Conservation (phyloP, 1,140 invertebrate genomes). For the Heliconius eleuchia region DNA sequence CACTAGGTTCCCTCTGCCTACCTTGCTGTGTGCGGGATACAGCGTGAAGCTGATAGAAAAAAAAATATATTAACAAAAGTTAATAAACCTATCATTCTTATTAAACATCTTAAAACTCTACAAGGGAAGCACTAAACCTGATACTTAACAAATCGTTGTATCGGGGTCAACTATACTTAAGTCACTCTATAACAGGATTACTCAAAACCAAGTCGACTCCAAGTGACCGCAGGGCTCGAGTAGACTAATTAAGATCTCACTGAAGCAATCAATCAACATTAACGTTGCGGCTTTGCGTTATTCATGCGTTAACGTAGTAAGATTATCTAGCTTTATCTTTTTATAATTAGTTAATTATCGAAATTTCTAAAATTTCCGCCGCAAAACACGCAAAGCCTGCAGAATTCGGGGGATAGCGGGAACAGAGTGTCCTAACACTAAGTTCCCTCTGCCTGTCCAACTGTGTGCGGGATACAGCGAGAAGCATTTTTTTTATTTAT, state of each 20-base stretch:
- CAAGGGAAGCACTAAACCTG: not conserved
- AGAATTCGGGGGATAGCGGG: no score
- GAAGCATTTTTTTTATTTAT: not conserved
- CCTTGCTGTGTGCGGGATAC: no score
- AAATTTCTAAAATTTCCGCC: not conserved
- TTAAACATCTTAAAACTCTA: not conserved
- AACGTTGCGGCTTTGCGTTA: constrained; percentile 13
- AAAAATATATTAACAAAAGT: no score
- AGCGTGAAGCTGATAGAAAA: not conserved
- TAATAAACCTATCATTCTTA: not conserved
- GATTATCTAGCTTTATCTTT: not conserved
- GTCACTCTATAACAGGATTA: not conserved
- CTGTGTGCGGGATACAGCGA: no score
- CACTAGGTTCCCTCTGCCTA: no score
- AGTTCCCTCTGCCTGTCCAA: not conserved
- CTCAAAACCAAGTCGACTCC: constrained; percentile 1
- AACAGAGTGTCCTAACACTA: no score
- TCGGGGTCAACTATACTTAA: constrained; percentile 11
- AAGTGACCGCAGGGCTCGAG: constrained; percentile 21
- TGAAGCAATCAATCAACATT: constrained; percentile 28
- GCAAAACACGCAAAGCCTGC: no score
- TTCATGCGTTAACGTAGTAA: not conserved
- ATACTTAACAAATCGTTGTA: constrained; percentile 20
- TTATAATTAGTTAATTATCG: constrained; percentile 1
- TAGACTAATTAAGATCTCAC: constrained; percentile 24